Percentiles rank a stretch among this genome's conserved stretches.
Conservation (phyloP, 2,113 vertebrate species). For the Ameiurus melas region DNA sequence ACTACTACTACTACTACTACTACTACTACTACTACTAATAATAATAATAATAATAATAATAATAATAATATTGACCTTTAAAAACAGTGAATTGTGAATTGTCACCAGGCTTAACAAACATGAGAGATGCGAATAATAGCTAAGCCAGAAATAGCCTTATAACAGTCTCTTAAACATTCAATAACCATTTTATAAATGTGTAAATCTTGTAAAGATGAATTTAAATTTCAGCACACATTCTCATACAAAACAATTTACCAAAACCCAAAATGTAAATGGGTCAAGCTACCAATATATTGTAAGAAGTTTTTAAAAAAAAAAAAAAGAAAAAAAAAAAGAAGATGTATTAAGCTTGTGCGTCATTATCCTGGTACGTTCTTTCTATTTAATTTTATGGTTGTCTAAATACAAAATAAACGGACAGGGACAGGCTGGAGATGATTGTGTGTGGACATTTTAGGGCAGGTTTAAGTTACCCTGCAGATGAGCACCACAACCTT, state of each 20-base stretch:
- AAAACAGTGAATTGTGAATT: not conserved
- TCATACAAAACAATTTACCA: not conserved
- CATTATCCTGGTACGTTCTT: not conserved
- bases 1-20: no score
- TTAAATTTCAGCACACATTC: not conserved
- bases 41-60: slow-evolving; percentile 12
- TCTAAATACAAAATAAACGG: not conserved
- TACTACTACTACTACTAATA: not conserved
- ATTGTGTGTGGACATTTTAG: slow-evolving; percentile 42
- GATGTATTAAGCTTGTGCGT: not conserved
- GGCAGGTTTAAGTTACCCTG: slow-evolving; percentile 34
- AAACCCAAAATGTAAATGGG: not conserved
- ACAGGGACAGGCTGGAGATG: slow-evolving; percentile 41
- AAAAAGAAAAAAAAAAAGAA: no score
- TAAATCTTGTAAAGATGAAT: not conserved
- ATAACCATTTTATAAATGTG: not conserved
- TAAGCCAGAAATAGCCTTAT: not conserved
- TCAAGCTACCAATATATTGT: not conserved
- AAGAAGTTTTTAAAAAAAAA: not conserved
- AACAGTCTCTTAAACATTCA: not conserved
- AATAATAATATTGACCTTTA: not conserved
- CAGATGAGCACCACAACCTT: slow-evolving; percentile 21
- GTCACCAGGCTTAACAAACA: not conserved
- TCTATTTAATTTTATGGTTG: not conserved
- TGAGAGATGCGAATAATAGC: not conserved